Evolutionary conservation across 2,113 vertebrate species (phyloP), one percentile per base, ranked within the genome.

Genomic region (Mustela lutreola): DNA sequence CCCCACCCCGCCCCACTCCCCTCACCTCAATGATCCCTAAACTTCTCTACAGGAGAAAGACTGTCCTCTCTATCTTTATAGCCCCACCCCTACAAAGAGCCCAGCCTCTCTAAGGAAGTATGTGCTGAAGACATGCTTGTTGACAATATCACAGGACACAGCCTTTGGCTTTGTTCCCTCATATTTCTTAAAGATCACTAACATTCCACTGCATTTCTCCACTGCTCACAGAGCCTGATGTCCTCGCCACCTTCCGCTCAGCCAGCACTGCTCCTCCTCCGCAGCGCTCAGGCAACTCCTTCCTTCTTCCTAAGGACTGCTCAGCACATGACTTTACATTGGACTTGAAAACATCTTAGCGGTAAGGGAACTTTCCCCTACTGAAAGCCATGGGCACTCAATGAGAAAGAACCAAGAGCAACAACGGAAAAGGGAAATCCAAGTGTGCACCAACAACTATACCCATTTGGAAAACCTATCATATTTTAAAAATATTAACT

Each of bases 91-190:
- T 28, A 1, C 3, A 2, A 45, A 19, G 22, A 7, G 24, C 19
- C 19, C 3, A 1, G 42, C 62, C 10, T 11, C 70, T 42, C 56
- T 11, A 36, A 45, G 4, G 26, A 53, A n/a, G 22, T 5, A 15
- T 14, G 36, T 42, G 33, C 22, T 26, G 8, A 28, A 39, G 9
- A 19, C 2, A 7, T 2, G 76, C 60, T 24, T 11, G 33, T 11
- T 24, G 21, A 16, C 3, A 2, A 2, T 2, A 19, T 9, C 58
- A n/a, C 0, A 42, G 39, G 11, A 71, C 36, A 24, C 16, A 5
- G 65, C 2, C 50, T 28, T 18, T 21, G 11, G 83, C 67, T 58
- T 31, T 45, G 50, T 50, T 12, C 48, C 3, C 39, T 42, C 60
- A 4, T 9, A 22, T 18, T 19, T 45, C 73, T 63, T 18, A 79